A percentile compares a stretch with the other conserved stretches of the same genome.
Conservation (phyloP, 1,140 invertebrate genomes). For the Teleopsis dalmanni region DNA sequence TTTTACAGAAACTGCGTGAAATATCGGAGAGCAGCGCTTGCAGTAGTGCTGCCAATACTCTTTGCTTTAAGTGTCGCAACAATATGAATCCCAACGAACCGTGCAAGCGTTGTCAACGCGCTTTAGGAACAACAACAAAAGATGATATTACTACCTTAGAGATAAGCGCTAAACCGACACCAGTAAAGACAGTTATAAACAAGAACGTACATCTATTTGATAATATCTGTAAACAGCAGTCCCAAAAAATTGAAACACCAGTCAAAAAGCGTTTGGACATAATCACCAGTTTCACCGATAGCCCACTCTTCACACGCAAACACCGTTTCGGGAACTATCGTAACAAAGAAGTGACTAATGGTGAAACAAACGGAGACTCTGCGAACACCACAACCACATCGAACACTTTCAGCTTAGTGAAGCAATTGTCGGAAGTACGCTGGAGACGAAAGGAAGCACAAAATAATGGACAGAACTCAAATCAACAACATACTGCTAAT, state of each 20-base stretch:
- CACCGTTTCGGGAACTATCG: slow-evolving; percentile 39
- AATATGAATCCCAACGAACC: slow-evolving; percentile 33
- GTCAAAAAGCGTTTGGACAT: slow-evolving; percentile 35
- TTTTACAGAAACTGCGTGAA: slow-evolving; percentile 38
- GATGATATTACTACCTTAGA: slow-evolving; percentile 17
- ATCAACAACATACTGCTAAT: not conserved
- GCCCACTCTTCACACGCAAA: slow-evolving; percentile 42
- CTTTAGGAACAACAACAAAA: slow-evolving; percentile 12
- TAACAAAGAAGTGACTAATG: slow-evolving; percentile 14
- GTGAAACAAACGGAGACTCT: slow-evolving; percentile 22
- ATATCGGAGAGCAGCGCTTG: slow-evolving; percentile 29
- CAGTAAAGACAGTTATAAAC: not conserved
- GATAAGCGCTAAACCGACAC: not conserved
- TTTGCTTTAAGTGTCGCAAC: slow-evolving; percentile 32
- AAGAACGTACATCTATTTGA: not conserved
- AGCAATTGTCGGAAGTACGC: slow-evolving; percentile 38
- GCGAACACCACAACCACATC: slow-evolving; percentile 37
- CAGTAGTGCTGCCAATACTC: slow-evolving; percentile 10
- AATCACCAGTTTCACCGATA: slow-evolving; percentile 43
- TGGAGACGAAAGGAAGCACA: slow-evolving; percentile 26
- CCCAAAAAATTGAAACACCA: slow-evolving; percentile 4
- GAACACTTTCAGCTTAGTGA: slow-evolving; percentile 39
- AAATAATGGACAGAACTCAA: slow-evolving; percentile 7
- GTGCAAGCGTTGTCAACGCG: slow-evolving; percentile 31
- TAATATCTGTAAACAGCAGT: slow-evolving; percentile 3